Evolutionary conservation across 2,888 invertebrate genomes (phyloP), one percentile per base, ranked within the genome.

Genomic region (Crocallis elinguaria): DNA sequence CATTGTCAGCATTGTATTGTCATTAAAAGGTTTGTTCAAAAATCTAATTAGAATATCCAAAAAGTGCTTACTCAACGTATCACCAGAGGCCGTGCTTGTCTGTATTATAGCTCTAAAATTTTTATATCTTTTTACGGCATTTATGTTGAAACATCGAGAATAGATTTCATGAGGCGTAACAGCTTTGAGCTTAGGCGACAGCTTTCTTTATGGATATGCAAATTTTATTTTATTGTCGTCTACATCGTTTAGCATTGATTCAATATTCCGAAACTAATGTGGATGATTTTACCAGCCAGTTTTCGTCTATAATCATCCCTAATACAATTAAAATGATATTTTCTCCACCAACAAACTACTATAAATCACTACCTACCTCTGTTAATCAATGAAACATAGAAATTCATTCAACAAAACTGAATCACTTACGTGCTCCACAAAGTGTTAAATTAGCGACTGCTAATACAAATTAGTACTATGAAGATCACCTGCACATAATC

Each of bases 401-500:
- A 64, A 49, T 48, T 52, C 54, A 64, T 62, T 50, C 58, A 58
- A 23, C 17, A 45, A 30, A 21, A 44, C 9, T 30, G 48, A 38
- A 32, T 55, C 46, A 64, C 62, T 54, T 60, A 64, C 62, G 42
- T 12, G 25, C 11, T 45, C 14, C 27, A 21, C 44, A 39, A 42
- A 33, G 12, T 32, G 33, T 13, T 36, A 8, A 41, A 39, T 30
- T 27, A 17, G 23, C 23, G 21, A 4, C 25, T 13, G 1, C 27
- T 33, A 16, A 7, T 27, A 16, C 16, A 49, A 38, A 14, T 36
- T 30, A 17, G 5, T 14, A 33, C 33, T 19, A 48, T 62, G 49
- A 55, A 45, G 64, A 80, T 81, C 77, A 82, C 75, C 78, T 71
- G 45, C 55, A 75, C 80, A 80, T 79, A 67, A 68, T 77, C 67